Evolutionary conservation across 2,113 vertebrate species (phyloP).

Genomic region (Calonectris borealis): DNA sequence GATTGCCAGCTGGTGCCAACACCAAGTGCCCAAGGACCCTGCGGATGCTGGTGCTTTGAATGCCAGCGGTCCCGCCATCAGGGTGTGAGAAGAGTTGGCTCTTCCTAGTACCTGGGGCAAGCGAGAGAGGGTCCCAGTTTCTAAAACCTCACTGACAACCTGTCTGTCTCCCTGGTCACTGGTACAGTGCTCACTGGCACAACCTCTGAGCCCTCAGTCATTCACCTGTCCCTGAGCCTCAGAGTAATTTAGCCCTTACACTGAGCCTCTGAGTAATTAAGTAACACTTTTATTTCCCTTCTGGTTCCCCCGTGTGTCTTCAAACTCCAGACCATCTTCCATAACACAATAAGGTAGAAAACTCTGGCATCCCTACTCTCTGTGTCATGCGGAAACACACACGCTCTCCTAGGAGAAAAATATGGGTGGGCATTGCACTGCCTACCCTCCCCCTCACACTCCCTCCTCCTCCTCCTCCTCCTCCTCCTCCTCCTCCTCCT

Average conservation of each 20-base stretch:
- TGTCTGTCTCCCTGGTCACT: neutral
- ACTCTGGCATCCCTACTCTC: neutral
- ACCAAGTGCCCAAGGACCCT: neutral
- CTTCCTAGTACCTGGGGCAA: neutral
- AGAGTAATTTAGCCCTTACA: neutral
- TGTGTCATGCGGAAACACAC: neutral
- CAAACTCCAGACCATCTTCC: neutral
- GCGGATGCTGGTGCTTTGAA: neutral
- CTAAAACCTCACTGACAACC: neutral
- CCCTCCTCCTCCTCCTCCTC: neutral
- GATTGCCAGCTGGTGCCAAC: neutral
- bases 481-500: neutral
- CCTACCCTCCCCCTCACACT: neutral
- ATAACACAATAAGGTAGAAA: neutral
- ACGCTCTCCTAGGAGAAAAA: neutral
- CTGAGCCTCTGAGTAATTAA: neutral
- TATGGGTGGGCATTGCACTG: neutral
- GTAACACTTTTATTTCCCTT: neutral
- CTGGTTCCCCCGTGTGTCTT: neutral
- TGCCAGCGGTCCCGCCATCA: neutral
- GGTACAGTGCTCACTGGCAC: neutral
- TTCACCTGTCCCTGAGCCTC: neutral
- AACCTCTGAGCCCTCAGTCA: neutral
- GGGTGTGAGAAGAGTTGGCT: neutral
- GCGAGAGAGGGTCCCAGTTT: neutral